These are phyloP conservation scores for Xiphias gladius DNA, from an alignment of 2,113 vertebrate species.

Conservation along the genomic window DNA sequence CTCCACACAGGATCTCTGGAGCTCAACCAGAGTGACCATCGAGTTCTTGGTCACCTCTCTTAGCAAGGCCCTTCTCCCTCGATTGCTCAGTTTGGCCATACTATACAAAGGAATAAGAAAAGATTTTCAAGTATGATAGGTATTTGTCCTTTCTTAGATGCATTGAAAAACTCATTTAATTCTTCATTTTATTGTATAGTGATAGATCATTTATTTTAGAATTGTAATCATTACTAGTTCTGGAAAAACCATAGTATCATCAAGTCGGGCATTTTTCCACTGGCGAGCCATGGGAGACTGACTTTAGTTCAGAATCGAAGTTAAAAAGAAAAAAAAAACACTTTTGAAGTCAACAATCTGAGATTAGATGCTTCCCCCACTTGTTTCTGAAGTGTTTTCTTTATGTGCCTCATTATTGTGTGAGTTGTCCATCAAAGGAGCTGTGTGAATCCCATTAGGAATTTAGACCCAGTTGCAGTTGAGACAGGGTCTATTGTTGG, in stretches of 20 bases:
- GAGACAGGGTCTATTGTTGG: not conserved
- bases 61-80: no score
- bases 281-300: not conserved
- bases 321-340: not conserved
- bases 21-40: no score
- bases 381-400: conserved; percentile 9
- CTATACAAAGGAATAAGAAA: no score
- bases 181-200: not conserved
- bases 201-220: not conserved
- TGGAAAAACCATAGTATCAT: conserved; percentile 4
- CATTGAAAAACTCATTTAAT: not conserved
- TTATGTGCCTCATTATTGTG: not conserved
- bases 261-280: not conserved
- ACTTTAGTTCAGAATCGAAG: conserved; percentile 10
- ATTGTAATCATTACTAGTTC: not conserved
- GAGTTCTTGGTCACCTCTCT: no score
- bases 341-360: conserved; percentile 17
- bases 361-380: not conserved
- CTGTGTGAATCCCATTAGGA: not conserved
- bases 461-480: conserved; percentile 1
- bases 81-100: no score
- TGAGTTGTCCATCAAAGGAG: conserved; percentile 11
- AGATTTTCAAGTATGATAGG: not conserved
- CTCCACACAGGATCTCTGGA: no score
- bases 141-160: not conserved